phyloP scores from a whole-genome alignment of 2,888 invertebrate genomes.

The Zaprionus bogoriensis region DNA sequence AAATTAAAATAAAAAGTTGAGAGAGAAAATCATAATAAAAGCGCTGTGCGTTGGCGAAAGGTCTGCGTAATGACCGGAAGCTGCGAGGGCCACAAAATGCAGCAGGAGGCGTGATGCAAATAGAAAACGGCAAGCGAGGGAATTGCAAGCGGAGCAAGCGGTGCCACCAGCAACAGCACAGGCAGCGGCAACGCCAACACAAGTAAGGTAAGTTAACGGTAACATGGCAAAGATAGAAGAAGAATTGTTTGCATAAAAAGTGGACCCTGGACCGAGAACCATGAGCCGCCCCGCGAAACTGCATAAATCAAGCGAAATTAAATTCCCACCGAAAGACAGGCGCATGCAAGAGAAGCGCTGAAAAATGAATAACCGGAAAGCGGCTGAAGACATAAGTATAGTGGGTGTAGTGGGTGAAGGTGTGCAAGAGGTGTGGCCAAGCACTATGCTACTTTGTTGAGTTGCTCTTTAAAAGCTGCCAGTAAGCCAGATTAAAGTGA shows the following conservation, averaged over 20 bases:
- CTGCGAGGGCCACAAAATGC: constrained; percentile 45
- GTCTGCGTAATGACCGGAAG: constrained; percentile 71
- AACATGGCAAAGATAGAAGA: constrained; percentile 37
- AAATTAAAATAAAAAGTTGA: constrained; percentile 59
- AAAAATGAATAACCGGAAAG: background rate
- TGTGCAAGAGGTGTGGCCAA: background rate
- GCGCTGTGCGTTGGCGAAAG: constrained; percentile 48
- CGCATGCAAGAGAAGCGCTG: constrained; percentile 25
- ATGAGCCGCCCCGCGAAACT: constrained; percentile 44
- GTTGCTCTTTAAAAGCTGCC: background rate
- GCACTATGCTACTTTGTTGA: background rate
- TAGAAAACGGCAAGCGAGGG: constrained; percentile 36
- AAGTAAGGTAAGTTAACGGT: constrained; percentile 51
- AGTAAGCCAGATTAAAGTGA: background rate
- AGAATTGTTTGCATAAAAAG: constrained; percentile 54
- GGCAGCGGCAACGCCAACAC: constrained; percentile 34
- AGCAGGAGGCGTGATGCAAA: constrained; percentile 50
- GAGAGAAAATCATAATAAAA: constrained; percentile 64
- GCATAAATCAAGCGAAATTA: constrained; percentile 77
- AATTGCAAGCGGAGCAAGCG: constrained; percentile 27
- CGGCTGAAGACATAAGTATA: background rate
- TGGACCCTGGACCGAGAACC: constrained; percentile 15
- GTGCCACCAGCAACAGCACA: constrained; percentile 20
- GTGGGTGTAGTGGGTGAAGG: no score
- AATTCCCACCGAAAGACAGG: constrained; percentile 52